These are phyloP conservation scores for Meandrusa payeni DNA, from an alignment of 2,888 invertebrate genomes.

Conservation along the genomic window DNA sequence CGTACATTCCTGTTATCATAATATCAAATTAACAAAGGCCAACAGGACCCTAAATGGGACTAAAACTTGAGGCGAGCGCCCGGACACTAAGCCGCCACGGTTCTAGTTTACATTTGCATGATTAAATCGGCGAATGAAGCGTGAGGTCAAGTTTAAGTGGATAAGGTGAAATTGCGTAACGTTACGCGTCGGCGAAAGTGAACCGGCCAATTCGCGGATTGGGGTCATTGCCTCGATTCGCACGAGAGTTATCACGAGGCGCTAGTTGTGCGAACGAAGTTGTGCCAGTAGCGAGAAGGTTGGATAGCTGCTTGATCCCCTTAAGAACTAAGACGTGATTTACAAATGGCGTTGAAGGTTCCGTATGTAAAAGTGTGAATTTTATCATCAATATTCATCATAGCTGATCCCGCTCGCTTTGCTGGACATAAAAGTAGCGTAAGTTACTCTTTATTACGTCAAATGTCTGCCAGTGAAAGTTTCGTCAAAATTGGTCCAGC, in stretches of 20 bases:
- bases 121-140: slow-evolving; percentile 24
- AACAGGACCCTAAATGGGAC: no score
- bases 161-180: slow-evolving; percentile 74
- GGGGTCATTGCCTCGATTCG: slow-evolving; percentile 72
- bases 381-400: no score
- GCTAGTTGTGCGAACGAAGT: slow-evolving; percentile 20
- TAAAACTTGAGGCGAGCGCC: no score
- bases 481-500: no score
- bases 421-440: no score
- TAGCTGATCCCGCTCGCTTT: no score
- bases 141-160: slow-evolving; percentile 76
- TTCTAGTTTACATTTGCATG: slow-evolving; percentile 6
- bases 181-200: slow-evolving; percentile 60
- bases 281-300: neutral
- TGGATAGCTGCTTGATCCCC: neutral
- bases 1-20: no score
- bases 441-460: no score
- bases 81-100: no score
- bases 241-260: slow-evolving; percentile 40
- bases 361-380: neutral
- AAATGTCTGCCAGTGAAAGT: no score
- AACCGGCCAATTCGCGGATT: slow-evolving; percentile 66
- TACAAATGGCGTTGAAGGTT: neutral
- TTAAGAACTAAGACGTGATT: neutral
- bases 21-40: no score